These are phyloP conservation scores for Garra rufa DNA, from an alignment of 2,113 vertebrate species.

Conservation along the genomic window DNA sequence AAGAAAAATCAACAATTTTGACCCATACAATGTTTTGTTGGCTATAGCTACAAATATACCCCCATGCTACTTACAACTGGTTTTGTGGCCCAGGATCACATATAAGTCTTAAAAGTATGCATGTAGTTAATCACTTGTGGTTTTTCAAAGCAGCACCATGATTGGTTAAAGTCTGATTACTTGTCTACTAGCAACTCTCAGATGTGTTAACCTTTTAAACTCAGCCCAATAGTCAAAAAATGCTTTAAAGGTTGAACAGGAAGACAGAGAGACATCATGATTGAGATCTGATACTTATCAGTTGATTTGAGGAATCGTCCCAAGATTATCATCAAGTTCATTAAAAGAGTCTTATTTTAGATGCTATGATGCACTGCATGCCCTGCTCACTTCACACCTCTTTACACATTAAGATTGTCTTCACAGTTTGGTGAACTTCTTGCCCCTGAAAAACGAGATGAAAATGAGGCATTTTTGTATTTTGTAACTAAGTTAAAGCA, in stretches of 20 bases:
- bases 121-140: background rate
- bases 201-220: background rate
- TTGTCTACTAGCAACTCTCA: too few species aligned
- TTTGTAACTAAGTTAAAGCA: background rate
- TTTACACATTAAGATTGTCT: slow-evolving; percentile 18
- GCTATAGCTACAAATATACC: too few species aligned
- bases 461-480: slow-evolving; percentile 3
- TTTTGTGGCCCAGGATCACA: too few species aligned
- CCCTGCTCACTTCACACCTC: slow-evolving; percentile 16
- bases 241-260: background rate
- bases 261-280: background rate
- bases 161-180: background rate
- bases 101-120: background rate
- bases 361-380: background rate
- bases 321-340: slow-evolving; percentile 6
- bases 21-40: too few species aligned
- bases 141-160: background rate
- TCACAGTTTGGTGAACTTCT: background rate
- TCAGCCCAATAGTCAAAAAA: background rate
- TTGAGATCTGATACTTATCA: background rate
- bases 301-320: background rate
- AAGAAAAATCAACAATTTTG: too few species aligned
- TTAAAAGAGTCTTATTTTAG: background rate
- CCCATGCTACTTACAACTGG: too few species aligned
- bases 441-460: slow-evolving; percentile 22